Conservation (phyloP, 2,888 invertebrate genomes). For the Hololepta plana region DNA sequence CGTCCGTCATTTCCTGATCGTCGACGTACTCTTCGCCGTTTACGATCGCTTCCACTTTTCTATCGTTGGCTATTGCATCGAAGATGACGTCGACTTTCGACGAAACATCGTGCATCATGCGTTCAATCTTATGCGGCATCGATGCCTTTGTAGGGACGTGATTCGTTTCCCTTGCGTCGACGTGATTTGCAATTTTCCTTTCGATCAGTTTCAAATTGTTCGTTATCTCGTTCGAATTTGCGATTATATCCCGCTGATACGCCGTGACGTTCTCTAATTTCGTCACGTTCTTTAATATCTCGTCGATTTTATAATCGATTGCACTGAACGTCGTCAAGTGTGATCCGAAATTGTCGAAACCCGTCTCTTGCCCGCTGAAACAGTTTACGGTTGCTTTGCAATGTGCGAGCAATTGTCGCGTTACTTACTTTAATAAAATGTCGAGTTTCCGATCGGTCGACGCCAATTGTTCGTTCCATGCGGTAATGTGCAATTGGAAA, state of each 20-base stretch:
- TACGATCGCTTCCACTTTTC: conserved; percentile 14
- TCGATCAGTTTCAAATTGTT: conserved; percentile 24
- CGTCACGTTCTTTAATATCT: too few species aligned
- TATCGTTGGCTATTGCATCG: conserved; percentile 18
- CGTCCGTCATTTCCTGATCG: too few species aligned
- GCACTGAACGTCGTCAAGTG: too few species aligned
- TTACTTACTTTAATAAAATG: conserved; percentile 27
- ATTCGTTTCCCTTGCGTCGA: too few species aligned
- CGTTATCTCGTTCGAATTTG: too few species aligned
- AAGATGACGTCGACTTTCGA: conserved; percentile 27
- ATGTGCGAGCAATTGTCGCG: too few species aligned
- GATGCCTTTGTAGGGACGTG: conserved; percentile 20
- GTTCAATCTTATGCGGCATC: conserved; percentile 20
- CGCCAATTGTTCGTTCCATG: conserved; percentile 34
- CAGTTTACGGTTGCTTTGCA: too few species aligned
- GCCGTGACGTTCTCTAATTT: too few species aligned
- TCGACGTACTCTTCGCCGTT: conserved; percentile 14
- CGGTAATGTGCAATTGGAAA: conserved; percentile 31
- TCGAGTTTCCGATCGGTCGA: conserved; percentile 31
- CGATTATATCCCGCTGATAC: too few species aligned
- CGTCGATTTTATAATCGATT: too few species aligned
- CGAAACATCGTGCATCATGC: conserved; percentile 23
- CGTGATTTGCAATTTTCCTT: conserved; percentile 19
- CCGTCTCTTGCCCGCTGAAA: conserved; percentile 25
- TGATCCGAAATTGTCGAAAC: too few species aligned